phyloP scores from a whole-genome alignment of 2,888 invertebrate species.

The Zygothrica quintamaculata region DNA sequence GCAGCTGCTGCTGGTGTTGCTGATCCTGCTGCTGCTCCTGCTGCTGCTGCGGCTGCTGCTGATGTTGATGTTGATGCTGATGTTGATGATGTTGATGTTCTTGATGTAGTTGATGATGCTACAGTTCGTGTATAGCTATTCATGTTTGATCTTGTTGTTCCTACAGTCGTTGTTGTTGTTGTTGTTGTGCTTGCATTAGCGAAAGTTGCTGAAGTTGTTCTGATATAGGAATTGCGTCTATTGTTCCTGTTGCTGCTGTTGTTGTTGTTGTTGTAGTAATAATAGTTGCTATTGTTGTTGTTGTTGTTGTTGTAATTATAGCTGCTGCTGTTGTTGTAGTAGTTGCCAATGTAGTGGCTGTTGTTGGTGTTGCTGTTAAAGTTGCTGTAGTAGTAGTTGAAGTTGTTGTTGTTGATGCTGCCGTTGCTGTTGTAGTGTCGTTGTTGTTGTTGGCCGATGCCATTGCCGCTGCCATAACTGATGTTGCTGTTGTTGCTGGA shows the following conservation, averaged over 20 bases:
- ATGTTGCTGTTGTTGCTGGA: slow-evolving; percentile 3
- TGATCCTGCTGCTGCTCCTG: slow-evolving; percentile 12
- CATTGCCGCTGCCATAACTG: too few species aligned
- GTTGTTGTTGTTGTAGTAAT: background rate
- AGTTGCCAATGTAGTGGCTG: background rate
- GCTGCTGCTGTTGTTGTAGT: slow-evolving; percentile 1
- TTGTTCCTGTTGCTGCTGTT: slow-evolving; percentile 5
- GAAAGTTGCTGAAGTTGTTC: background rate
- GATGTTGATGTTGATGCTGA: slow-evolving; percentile 12
- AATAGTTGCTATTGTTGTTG: background rate
- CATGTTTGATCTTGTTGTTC: background rate
- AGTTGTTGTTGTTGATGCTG: slow-evolving; percentile 8
- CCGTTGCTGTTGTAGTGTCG: background rate
- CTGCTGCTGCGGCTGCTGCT: slow-evolving; percentile 7
- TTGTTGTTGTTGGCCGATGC: slow-evolving; percentile 1
- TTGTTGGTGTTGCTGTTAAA: background rate
- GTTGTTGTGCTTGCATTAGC: background rate
- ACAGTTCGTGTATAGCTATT: background rate
- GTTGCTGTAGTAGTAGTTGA: background rate
- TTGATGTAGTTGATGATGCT: background rate
- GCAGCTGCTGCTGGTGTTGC: too few species aligned
- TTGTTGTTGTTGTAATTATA: background rate
- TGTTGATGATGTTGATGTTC: background rate
- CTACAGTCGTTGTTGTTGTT: background rate
- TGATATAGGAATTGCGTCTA: background rate